Evolutionary conservation across 2,888 invertebrate genomes (phyloP).

Genomic region (Operophtera brumata): DNA sequence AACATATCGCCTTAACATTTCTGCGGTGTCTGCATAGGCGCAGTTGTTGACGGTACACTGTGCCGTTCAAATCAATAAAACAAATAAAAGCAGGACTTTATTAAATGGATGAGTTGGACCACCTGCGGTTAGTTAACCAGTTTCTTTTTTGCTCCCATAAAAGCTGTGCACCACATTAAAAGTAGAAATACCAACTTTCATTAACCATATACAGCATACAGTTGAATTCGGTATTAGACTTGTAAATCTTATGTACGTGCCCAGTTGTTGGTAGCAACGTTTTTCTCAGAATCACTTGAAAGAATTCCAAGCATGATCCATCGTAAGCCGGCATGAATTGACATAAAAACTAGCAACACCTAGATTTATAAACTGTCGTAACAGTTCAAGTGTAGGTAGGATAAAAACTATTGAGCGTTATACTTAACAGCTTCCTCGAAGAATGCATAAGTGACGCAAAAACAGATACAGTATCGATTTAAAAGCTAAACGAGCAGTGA

Average conservation of each 20-base stretch:
- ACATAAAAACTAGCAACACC: conserved; percentile 55
- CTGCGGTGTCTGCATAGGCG: too few species aligned
- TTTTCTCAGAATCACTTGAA: conserved; percentile 41
- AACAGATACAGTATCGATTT: conserved; percentile 20
- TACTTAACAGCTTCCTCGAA: conserved; percentile 47
- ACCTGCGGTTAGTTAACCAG: conserved; percentile 18
- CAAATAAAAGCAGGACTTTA: conserved; percentile 19
- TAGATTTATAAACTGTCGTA: conserved; percentile 48
- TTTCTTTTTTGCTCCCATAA: conserved; percentile 20
- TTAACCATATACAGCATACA: conserved; percentile 22
- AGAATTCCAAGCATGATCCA: conserved; percentile 53
- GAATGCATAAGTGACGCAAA: conserved; percentile 19
- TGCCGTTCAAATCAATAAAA: too few species aligned
- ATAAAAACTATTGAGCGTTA: conserved; percentile 48
- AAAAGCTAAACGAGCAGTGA: conserved; percentile 11
- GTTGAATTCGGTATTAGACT: conserved; percentile 30
- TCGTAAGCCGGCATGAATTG: conserved; percentile 39
- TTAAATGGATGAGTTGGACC: conserved; percentile 26
- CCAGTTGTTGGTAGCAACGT: conserved; percentile 24
- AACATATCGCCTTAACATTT: too few species aligned
- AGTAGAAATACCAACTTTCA: conserved; percentile 23
- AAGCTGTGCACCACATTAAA: conserved; percentile 18
- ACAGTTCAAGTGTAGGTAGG: conserved; percentile 39
- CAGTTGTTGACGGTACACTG: too few species aligned
- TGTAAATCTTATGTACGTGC: conserved; percentile 30